Conservation (phyloP, 1,140 invertebrate genomes). For the Zophobas atratus region DNA sequence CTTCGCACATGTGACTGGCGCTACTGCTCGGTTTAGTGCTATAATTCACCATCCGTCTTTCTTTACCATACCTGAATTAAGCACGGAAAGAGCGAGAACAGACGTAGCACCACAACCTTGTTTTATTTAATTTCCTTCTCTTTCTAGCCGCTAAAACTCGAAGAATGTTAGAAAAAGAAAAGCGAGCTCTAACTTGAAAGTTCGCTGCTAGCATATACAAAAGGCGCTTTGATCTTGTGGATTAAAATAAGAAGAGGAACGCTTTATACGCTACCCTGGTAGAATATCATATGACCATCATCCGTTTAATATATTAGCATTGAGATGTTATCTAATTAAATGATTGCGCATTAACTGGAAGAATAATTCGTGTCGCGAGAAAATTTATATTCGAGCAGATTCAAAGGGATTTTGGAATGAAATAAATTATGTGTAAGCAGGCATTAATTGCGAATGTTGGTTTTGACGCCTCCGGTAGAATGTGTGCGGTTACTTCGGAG, state of each 20-base stretch:
- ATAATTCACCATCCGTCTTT: slow-evolving; percentile 53
- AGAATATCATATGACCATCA: slow-evolving; percentile 45
- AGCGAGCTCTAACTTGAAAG: neutral
- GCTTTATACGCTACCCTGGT: slow-evolving; percentile 24
- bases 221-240: slow-evolving; percentile 34
- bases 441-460: slow-evolving; percentile 46
- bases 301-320: slow-evolving; percentile 52
- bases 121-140: slow-evolving; percentile 41
- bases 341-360: slow-evolving; percentile 53
- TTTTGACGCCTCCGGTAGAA: slow-evolving; percentile 43
- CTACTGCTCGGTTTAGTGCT: slow-evolving; percentile 54
- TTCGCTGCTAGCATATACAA: slow-evolving; percentile 17
- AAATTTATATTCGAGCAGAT: slow-evolving; percentile 49
- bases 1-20: slow-evolving; percentile 58
- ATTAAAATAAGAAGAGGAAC: slow-evolving; percentile 9
- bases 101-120: neutral
- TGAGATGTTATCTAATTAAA: slow-evolving; percentile 58
- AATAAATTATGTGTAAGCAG: slow-evolving; percentile 47
- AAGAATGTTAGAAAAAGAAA: slow-evolving; percentile 8
- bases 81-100: slow-evolving; percentile 3
- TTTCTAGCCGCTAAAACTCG: neutral
- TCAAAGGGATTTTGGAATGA: slow-evolving; percentile 53
- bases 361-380: slow-evolving; percentile 52
- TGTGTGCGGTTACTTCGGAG: too few species aligned
- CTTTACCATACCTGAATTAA: slow-evolving; percentile 11